Conservation (phyloP, 1,140 invertebrate genomes). For the Pogonomyrmex barbatus region DNA sequence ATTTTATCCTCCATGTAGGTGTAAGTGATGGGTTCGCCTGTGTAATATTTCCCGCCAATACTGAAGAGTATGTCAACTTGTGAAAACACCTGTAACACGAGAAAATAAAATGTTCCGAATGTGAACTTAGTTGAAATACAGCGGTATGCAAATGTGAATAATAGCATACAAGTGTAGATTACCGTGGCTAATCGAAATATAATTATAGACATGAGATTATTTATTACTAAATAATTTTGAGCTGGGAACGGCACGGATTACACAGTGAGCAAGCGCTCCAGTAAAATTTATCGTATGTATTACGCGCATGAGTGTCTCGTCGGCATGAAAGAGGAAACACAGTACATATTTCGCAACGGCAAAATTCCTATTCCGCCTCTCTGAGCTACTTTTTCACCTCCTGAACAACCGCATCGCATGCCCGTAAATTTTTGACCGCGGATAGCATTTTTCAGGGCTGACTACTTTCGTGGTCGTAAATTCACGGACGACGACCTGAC, state of each 20-base stretch:
- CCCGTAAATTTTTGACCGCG: constrained; percentile 64
- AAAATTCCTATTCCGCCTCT: constrained; percentile 58
- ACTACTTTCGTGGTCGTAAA: constrained; percentile 59
- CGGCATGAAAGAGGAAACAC: constrained; percentile 52
- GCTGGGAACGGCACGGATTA: neutral
- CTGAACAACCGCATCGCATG: constrained; percentile 60
- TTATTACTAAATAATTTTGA: constrained; percentile 26
- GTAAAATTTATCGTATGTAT: constrained; percentile 51
- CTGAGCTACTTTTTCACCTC: constrained; percentile 59
- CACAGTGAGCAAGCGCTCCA: constrained; percentile 23
- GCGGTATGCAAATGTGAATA: neutral
- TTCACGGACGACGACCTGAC: constrained; percentile 59
- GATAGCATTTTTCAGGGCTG: constrained; percentile 61
- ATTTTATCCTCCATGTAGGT: constrained; percentile 92
- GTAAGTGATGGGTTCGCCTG: constrained; percentile 91
- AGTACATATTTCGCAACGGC: constrained; percentile 60
- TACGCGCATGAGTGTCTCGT: constrained; percentile 57
- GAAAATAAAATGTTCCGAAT: neutral
- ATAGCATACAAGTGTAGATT: neutral
- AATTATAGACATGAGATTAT: neutral
- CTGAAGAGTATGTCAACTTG: constrained; percentile 93
- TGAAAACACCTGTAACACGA: constrained; percentile 89
- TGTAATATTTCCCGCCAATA: constrained; percentile 92
- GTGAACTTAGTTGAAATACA: neutral
- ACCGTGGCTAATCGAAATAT: neutral